Conservation (phyloP, 2,113 vertebrate species). For the Nannospalax galili region DNA sequence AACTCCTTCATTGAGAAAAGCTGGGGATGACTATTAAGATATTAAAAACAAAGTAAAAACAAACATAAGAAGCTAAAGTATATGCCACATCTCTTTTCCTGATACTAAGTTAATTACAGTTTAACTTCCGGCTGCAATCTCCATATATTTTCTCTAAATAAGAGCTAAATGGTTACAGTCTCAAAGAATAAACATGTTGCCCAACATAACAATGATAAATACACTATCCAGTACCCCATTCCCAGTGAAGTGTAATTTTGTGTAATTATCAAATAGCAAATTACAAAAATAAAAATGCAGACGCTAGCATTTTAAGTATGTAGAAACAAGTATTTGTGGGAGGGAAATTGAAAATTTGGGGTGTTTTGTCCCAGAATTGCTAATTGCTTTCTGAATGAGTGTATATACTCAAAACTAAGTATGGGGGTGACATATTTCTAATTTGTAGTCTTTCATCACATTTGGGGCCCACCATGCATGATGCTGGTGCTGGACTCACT, state of each 20-base stretch:
- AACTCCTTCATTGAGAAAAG: slow-evolving; percentile 10
- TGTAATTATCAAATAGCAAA: not conserved
- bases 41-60: slow-evolving; percentile 43
- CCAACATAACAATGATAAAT: not conserved
- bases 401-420: not conserved
- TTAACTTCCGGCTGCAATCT: slow-evolving; percentile 3
- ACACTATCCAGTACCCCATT: not conserved
- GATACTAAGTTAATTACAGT: not conserved
- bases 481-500: not conserved
- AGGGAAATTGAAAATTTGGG: not conserved
- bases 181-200: not conserved
- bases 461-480: not conserved
- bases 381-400: not conserved
- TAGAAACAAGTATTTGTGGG: not conserved
- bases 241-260: not conserved
- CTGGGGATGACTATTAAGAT: not conserved
- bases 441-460: not conserved
- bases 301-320: not conserved
- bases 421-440: not conserved
- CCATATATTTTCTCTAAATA: slow-evolving; percentile 45
- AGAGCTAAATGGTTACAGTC: not conserved
- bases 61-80: not conserved
- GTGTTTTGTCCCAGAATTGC: not conserved
- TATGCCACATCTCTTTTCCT: not conserved
- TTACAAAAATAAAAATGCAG: slow-evolving; percentile 31